These are phyloP conservation scores for Cryptocephalus moraei DNA, from an alignment of 2,888 invertebrate species.

Conservation along the genomic window DNA sequence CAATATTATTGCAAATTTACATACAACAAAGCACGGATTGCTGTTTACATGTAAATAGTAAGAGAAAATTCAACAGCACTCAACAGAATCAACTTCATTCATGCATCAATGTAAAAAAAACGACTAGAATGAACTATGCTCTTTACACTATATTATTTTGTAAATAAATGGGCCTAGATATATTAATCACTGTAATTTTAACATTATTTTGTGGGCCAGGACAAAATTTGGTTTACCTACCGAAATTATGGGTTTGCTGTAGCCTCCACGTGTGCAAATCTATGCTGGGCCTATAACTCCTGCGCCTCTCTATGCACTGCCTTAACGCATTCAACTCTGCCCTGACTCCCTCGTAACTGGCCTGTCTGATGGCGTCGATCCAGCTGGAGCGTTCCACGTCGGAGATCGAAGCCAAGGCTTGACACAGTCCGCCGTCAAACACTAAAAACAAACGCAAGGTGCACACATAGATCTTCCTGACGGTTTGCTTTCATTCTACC, in stretches of 20 bases:
- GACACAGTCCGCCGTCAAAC: constrained; percentile 73
- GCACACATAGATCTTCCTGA: background rate
- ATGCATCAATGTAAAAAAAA: too few relatives aligned
- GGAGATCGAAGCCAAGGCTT: constrained; percentile 69
- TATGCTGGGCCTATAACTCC: constrained; percentile 51
- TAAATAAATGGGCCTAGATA: too few relatives aligned
- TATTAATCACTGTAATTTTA: too few relatives aligned
- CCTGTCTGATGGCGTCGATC: constrained; percentile 73
- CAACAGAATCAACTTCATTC: too few relatives aligned
- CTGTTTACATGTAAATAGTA: too few relatives aligned
- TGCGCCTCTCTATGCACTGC: constrained; percentile 47
- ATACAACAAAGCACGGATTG: too few relatives aligned
- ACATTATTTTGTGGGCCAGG: too few relatives aligned
- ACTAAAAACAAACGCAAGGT: constrained; percentile 40
- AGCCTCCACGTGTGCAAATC: constrained; percentile 62
- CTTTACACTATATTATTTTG: too few relatives aligned
- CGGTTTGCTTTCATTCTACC: constrained; percentile 41
- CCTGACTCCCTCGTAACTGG: constrained; percentile 75
- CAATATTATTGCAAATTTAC: too few relatives aligned
- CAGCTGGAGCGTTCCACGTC: constrained; percentile 76
- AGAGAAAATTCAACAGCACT: too few relatives aligned
- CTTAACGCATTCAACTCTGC: constrained; percentile 58
- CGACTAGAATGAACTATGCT: too few relatives aligned
- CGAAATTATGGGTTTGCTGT: constrained; percentile 58
- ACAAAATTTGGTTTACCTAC: too few relatives aligned